Evolutionary conservation across 2,797 vertebrate genomes (phyloP), one percentile per base, ranked within the genome.

Genomic region (Crypturellus tataupa): DNA sequence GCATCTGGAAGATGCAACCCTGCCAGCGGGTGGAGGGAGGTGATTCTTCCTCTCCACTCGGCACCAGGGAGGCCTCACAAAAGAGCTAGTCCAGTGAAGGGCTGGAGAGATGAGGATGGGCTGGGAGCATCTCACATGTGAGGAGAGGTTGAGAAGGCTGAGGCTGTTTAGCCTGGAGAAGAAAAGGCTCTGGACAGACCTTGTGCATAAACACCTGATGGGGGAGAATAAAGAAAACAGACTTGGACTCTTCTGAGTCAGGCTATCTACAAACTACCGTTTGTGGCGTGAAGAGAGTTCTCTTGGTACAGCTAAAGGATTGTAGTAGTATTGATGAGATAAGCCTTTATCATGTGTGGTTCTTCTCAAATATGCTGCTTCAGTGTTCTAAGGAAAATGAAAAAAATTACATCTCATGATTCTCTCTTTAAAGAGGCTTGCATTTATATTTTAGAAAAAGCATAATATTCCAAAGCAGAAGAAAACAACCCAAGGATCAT

Each of bases 221-320:
- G 31, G 16, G 6, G 40, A 25, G 23, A 83, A 46, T 87, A 39
- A 77, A 91, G 31, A 69, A 39, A 39, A 27, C 12, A 51, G 33
- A 65, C 31, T 24, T 21, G 21, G 27, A 8, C 51, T 89, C 6
- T 15, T 49, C 14, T 77, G 0, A 0, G 4, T 49, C 21, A 49
- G 21, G 21, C 21, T 49, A 24, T 49, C 47, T 49, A 49, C 47
- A 49, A 58, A 64, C 44, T 77, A 3, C 62, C 46, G 51, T 78
- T 93, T 91, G 67, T 59, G 71, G 35, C 33, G n/a, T 62, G 49
- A 31, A 55, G 75, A 91, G 67, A 70, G 27, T 56, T 68, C 33
- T 73, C 76, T 51, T 58, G 12, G 18, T 84, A 18, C 29, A 87
- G 18, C n/a, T 70, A 59, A 71, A 39, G 79, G 5, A 73, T 78